A percentile compares a stretch with the other conserved stretches of the same genome.
Evolutionary conservation across 30 jellyfish, hydroid and myxozoan genomes (phyloP).

Genomic region (Clytia hemisphaerica): DNA sequence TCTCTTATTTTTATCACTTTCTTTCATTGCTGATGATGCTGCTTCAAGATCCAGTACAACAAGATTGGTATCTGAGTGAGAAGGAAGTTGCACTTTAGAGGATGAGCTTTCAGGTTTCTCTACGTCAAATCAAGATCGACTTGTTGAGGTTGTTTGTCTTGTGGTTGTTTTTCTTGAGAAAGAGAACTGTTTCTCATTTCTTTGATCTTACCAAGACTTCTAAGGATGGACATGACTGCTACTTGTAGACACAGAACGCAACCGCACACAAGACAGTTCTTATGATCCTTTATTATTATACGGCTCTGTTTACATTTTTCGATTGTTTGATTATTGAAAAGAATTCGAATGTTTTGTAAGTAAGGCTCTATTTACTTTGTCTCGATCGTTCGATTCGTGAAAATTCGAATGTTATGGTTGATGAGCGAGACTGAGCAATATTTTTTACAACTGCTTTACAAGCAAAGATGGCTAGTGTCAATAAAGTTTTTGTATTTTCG

Average conservation of each 20-base stretch:
- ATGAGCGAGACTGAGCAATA: no score
- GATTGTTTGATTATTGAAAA: no score
- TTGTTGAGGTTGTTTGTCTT: background rate
- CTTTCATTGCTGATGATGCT: background rate
- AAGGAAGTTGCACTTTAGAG: background rate
- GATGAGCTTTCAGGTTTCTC: background rate
- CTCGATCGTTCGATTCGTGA: conserved; percentile 4
- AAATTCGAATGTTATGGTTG: background rate
- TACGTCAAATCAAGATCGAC: conserved; percentile 10
- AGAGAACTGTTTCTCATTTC: background rate
- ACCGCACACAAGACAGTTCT: background rate
- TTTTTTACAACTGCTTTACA: background rate
- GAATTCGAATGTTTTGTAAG: background rate
- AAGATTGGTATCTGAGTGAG: background rate
- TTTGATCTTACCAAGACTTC: conserved; percentile 2
- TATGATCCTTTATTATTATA: no score
- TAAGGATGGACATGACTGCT: background rate
- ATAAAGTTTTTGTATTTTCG: background rate
- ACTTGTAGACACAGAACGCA: background rate
- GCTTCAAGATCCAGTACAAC: background rate
- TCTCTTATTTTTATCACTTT: background rate
- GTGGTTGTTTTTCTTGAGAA: no score
- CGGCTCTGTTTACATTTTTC: no score
- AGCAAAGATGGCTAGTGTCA: background rate
- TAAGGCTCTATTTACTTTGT: background rate